A percentile compares a stretch with the other conserved stretches of the same genome.
These are phyloP conservation scores for Dipus sagitta DNA, from an alignment of 2,797 vertebrate genomes.

Conservation along the genomic window DNA sequence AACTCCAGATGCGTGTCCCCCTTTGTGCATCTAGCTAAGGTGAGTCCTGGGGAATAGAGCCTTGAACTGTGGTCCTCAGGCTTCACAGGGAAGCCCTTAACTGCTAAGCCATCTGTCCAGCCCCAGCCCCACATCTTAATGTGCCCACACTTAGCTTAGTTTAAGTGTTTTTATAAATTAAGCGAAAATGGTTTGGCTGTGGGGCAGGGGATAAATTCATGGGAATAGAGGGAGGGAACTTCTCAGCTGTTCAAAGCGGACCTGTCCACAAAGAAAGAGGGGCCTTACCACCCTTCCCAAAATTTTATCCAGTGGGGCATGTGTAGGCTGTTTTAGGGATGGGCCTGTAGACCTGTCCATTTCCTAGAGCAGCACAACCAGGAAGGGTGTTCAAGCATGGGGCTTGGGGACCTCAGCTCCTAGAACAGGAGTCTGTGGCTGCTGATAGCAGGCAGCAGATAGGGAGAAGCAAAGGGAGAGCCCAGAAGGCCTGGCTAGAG, in stretches of 20 bases:
- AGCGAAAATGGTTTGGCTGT: not conserved
- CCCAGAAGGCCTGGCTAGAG: not conserved
- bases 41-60: no score
- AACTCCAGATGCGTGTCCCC: no score
- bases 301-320: accelerated
- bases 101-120: not conserved
- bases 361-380: no score
- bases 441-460: not conserved
- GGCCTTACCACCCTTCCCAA: no score
- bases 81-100: no score
- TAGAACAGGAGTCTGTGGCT: not conserved
- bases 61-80: no score
- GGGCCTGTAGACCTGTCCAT: not conserved
- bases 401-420: no score
- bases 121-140: not conserved
- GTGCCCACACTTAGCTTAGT: not conserved
- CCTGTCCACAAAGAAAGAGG: not conserved
- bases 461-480: not conserved
- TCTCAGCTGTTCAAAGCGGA: not conserved
- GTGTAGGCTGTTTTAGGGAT: not conserved
- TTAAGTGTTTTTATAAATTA: not conserved
- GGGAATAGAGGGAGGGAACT: not conserved
- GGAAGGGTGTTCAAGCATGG: not conserved
- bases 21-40: no score
- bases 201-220: not conserved